Evolutionary conservation across 1,140 invertebrate species (phyloP).

Genomic region (Zaprionus ornatus): DNA sequence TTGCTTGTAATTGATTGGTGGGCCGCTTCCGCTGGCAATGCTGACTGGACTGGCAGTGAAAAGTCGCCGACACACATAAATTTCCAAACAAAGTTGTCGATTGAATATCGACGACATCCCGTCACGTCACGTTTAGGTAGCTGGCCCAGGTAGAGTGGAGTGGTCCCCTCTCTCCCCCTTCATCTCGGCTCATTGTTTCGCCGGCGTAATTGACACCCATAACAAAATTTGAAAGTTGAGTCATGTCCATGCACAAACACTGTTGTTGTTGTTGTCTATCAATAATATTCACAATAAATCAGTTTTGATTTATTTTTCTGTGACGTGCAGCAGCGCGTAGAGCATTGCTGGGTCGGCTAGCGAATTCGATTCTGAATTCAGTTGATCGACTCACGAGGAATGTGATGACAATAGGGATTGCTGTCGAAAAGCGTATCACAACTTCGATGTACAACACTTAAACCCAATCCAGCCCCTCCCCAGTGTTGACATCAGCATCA

Average conservation of each 20-base stretch:
- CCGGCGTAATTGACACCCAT: slow-evolving; percentile 66
- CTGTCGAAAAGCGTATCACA: not conserved
- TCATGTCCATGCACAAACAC: slow-evolving; percentile 47
- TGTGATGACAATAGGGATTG: slow-evolving; percentile 14
- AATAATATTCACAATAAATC: slow-evolving; percentile 74
- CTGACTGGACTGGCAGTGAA: slow-evolving; percentile 1
- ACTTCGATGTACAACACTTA: not conserved
- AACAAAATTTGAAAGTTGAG: slow-evolving; percentile 80
- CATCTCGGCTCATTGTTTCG: slow-evolving; percentile 1
- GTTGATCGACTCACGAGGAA: slow-evolving; percentile 25
- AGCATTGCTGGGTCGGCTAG: not conserved
- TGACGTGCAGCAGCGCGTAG: slow-evolving; percentile 54
- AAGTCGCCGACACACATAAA: slow-evolving; percentile 61
- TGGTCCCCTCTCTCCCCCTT: not conserved
- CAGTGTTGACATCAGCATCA: not conserved
- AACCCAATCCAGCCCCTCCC: too few species aligned
- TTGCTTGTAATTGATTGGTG: slow-evolving; percentile 75
- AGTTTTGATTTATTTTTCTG: slow-evolving; percentile 77
- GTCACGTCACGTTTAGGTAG: slow-evolving; percentile 77
- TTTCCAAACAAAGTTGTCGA: slow-evolving; percentile 76
- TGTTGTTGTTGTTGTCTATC: slow-evolving; percentile 62
- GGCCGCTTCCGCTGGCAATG: slow-evolving; percentile 56
- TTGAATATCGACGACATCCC: slow-evolving; percentile 82
- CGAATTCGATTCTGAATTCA: slow-evolving; percentile 61
- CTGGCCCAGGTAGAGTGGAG: slow-evolving; percentile 14